phyloP scores from a whole-genome alignment of 2,888 invertebrate species.

The Stenolophus ochropezus region DNA sequence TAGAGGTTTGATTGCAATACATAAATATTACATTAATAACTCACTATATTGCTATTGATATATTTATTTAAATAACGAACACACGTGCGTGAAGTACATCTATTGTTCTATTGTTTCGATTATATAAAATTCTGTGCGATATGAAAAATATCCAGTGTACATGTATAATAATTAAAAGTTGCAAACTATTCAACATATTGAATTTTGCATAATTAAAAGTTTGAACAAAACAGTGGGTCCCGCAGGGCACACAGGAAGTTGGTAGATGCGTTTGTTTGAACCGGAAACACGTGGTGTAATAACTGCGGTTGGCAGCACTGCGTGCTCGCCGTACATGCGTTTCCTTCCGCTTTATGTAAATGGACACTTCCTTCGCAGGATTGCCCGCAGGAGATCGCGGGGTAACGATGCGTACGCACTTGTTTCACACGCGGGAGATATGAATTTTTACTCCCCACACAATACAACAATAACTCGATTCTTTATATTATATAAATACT shows the following conservation, averaged over 20 bases:
- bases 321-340: conserved; percentile 22
- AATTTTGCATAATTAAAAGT: not conserved
- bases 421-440: not conserved
- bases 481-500: not conserved
- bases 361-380: conserved; percentile 33
- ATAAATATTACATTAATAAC: too few relatives aligned
- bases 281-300: conserved; percentile 6
- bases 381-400: not conserved
- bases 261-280: not conserved
- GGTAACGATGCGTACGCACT: not conserved
- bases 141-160: not conserved
- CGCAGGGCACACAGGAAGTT: not conserved
- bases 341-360: conserved; percentile 43
- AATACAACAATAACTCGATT: not conserved
- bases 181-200: not conserved
- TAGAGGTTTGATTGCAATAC: too few relatives aligned
- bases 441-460: not conserved
- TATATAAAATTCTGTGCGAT: not conserved
- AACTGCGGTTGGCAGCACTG: conserved; percentile 15
- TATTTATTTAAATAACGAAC: not conserved
- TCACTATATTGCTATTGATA: too few relatives aligned
- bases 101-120: not conserved
- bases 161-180: not conserved
- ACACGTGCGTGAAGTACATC: not conserved
- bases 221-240: not conserved